Conservation (phyloP, 2,888 invertebrate genomes). For the Phasia obesa region DNA sequence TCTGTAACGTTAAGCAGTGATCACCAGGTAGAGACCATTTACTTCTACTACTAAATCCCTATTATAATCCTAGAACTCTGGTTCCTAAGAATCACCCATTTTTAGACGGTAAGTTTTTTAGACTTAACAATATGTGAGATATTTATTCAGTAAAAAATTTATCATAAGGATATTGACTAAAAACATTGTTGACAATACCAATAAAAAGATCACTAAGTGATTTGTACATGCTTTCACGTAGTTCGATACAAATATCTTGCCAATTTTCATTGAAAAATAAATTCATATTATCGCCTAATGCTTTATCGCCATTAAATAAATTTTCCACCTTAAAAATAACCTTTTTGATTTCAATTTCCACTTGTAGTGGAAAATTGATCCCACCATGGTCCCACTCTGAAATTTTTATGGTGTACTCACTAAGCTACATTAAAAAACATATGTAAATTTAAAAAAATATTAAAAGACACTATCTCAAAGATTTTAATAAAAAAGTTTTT, state of each 20-base stretch:
- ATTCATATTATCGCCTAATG: slow-evolving; percentile 83
- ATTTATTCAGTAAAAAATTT: slow-evolving; percentile 67
- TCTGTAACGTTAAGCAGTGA: too few relatives aligned
- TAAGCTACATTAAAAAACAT: slow-evolving; percentile 69
- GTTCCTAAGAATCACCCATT: too few relatives aligned
- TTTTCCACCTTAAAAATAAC: slow-evolving; percentile 78
- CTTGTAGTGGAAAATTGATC: too few relatives aligned
- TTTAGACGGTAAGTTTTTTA: neutral
- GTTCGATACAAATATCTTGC: slow-evolving; percentile 73
- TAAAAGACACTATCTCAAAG: too few relatives aligned
- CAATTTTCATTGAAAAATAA: slow-evolving; percentile 83
- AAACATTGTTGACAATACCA: slow-evolving; percentile 79
- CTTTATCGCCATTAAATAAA: slow-evolving; percentile 82
- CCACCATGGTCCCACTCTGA: too few relatives aligned
- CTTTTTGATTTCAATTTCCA: slow-evolving; percentile 59
- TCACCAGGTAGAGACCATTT: too few relatives aligned
- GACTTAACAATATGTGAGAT: neutral
- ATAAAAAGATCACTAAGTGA: slow-evolving; percentile 78
- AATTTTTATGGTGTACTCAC: too few relatives aligned
- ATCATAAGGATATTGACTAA: slow-evolving; percentile 77
- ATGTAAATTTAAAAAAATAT: slow-evolving; percentile 5
- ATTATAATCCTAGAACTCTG: too few relatives aligned
- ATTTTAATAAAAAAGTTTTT: neutral
- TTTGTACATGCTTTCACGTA: slow-evolving; percentile 66
- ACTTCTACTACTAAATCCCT: too few relatives aligned